Evolutionary conservation across 2,888 invertebrate genomes (phyloP), one percentile per base, ranked within the genome.

Genomic region (Drosophila birchii): DNA sequence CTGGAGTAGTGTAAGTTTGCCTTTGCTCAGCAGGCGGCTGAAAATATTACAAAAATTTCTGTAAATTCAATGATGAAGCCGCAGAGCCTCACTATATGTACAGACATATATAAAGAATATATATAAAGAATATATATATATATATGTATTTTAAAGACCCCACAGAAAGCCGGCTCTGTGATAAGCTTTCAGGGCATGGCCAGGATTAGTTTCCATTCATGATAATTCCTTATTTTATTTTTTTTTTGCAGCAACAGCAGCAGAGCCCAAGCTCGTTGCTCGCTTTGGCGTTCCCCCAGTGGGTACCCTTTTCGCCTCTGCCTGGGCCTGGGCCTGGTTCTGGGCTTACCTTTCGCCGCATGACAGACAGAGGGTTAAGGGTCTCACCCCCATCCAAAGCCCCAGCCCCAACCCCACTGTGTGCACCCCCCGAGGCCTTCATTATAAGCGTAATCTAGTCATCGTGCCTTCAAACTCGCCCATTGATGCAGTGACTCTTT

Each of bases 401-500:
- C 62, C n/a, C 12, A 3, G 1, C 23, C 36, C 39, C 58, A 14
- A 8, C 14, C 34, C 18, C 11, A 5, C 29, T 5, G 8, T 49
- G 32, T 12, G 44, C 26, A 12, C 20, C 61, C 23, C 38, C 36
- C 32, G 47, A 26, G 68, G 68, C 55, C 68, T 68, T 68, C 68
- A 68, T 69, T 68, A 69, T 69, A 47, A 68, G 68, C 68, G 69
- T 68, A 68, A 68, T 68, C 68, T 68, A 55, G 68, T 68, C 68
- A 68, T 56, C 69, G 55, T 68, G 69, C 55, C 68, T 69, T 68
- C 68, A 68, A 68, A 68, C 68, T 56, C 55, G 69, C 34, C 68
- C 68, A 68, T 68, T 68, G 68, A 68, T 68, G 68, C 68, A 68
- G 69, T 68, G 68, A 36, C 68, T 68, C 68, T 68, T 68, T 68